A percentile compares a stretch with the other conserved stretches of the same genome.
phyloP scores from a whole-genome alignment of 2,888 invertebrate genomes.

The Apamea monoglypha region DNA sequence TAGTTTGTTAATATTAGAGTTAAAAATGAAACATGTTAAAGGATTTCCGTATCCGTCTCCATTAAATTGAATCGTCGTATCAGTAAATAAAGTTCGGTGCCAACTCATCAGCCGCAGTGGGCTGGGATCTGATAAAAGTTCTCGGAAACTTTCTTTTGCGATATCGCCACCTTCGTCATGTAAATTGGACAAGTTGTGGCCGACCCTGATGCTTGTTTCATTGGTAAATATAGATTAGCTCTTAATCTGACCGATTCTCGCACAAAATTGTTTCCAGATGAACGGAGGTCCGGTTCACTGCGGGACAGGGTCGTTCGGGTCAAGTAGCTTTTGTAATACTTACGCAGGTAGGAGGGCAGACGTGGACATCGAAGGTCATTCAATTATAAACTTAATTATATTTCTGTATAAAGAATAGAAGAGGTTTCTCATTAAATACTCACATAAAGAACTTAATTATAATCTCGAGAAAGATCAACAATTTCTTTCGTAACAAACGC shows the following conservation, averaged over 20 bases:
- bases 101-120: conserved; percentile 88
- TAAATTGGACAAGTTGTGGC: conserved; percentile 88
- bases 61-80: conserved; percentile 79
- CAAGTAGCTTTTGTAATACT: conserved; percentile 68
- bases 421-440: conserved; percentile 7
- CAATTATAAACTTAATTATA: conserved; percentile 51
- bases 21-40: conserved; percentile 35
- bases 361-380: conserved; percentile 32
- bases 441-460: conserved; percentile 3
- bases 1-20: not conserved
- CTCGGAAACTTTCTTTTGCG: conserved; percentile 88
- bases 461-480: conserved; percentile 35
- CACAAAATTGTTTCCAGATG: conserved; percentile 79
- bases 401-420: conserved; percentile 11
- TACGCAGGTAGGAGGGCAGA: conserved; percentile 39
- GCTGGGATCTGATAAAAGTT: conserved; percentile 88
- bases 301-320: conserved; percentile 63
- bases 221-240: conserved; percentile 86
- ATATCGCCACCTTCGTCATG: conserved; percentile 89
- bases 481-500: conserved; percentile 16
- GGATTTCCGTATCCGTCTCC: conserved; percentile 76
- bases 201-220: conserved; percentile 85
- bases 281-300: conserved; percentile 61
- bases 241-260: conserved; percentile 81
- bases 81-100: conserved; percentile 87